phyloP scores from a whole-genome alignment of 23 tunicate species.

The Botrylloides violaceus region DNA sequence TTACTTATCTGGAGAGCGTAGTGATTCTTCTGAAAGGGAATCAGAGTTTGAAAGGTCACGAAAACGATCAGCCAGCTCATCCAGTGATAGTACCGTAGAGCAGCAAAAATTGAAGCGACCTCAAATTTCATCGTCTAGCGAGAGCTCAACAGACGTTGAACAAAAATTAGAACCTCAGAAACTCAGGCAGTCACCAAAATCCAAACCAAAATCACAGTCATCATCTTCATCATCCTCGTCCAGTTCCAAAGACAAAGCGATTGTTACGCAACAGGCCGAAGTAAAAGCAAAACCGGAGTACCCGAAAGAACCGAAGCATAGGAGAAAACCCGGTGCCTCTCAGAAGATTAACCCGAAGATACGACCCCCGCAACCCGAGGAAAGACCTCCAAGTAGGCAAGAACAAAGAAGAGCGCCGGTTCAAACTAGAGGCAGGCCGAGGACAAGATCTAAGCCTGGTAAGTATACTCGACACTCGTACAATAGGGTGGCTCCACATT shows the following conservation, averaged over 20 bases:
- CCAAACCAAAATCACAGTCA: too few relatives aligned
- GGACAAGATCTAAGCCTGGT: not conserved
- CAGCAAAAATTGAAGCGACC: not conserved
- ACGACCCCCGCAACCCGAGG: too few relatives aligned
- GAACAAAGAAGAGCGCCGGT: not conserved
- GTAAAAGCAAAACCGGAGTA: too few relatives aligned
- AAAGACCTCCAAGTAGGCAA: not conserved
- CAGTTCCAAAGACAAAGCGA: not conserved
- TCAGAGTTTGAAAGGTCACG: not conserved
- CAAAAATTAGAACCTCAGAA: not conserved
- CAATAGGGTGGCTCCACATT: too few relatives aligned
- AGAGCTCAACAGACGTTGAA: not conserved
- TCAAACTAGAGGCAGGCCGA: not conserved
- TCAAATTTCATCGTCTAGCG: not conserved
- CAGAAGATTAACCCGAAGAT: not conserved
- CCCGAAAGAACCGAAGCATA: too few relatives aligned
- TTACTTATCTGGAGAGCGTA: not conserved
- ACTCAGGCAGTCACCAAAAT: not conserved
- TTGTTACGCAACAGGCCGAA: too few relatives aligned
- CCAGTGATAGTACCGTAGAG: not conserved
- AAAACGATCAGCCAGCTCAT: slow-evolving; percentile 5
- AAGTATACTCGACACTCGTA: too few relatives aligned
- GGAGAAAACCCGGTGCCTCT: too few relatives aligned
- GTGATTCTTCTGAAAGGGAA: not conserved
- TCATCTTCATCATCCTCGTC: not conserved